These are phyloP conservation scores for Heliconius hermathena DNA, from an alignment of 1,140 invertebrate genomes.

Conservation along the genomic window DNA sequence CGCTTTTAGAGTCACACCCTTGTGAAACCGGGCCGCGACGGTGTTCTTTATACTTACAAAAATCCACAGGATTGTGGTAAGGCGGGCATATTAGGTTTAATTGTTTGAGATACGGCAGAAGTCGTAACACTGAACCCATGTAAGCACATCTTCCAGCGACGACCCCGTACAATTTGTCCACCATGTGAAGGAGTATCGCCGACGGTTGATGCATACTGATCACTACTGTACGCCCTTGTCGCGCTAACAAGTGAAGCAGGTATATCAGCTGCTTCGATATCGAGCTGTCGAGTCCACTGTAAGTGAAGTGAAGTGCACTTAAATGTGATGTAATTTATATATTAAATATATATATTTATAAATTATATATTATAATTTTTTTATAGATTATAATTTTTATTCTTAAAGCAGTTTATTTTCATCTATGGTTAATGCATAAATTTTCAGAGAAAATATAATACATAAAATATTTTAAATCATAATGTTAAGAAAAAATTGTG, in stretches of 20 bases:
- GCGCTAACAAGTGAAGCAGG: slow-evolving; percentile 90
- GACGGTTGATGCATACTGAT: slow-evolving; percentile 97
- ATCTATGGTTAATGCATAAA: too few species aligned
- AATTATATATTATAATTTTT: too few species aligned
- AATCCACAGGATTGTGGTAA: slow-evolving; percentile 96
- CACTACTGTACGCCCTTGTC: slow-evolving; percentile 94
- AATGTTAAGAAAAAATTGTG: too few species aligned
- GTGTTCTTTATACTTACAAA: slow-evolving; percentile 83
- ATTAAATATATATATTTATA: too few species aligned
- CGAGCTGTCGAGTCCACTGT: slow-evolving; percentile 94
- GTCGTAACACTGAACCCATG: slow-evolving; percentile 86
- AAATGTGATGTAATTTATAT: too few species aligned
- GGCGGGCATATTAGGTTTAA: slow-evolving; percentile 90
- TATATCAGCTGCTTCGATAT: slow-evolving; percentile 94
- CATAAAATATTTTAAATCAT: too few species aligned
- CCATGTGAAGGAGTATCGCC: slow-evolving; percentile 92
- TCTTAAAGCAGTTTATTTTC: too few species aligned
- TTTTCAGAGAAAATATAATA: too few species aligned
- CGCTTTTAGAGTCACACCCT: too few species aligned
- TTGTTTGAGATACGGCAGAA: slow-evolving; percentile 90
- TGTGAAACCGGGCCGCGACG: too few species aligned
- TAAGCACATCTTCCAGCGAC: slow-evolving; percentile 92
- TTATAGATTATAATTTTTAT: too few species aligned
- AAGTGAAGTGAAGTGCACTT: not conserved
- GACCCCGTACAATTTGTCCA: slow-evolving; percentile 94